phyloP scores from a whole-genome alignment of 2,888 invertebrate genomes.

The Nemotelus nigrinus region DNA sequence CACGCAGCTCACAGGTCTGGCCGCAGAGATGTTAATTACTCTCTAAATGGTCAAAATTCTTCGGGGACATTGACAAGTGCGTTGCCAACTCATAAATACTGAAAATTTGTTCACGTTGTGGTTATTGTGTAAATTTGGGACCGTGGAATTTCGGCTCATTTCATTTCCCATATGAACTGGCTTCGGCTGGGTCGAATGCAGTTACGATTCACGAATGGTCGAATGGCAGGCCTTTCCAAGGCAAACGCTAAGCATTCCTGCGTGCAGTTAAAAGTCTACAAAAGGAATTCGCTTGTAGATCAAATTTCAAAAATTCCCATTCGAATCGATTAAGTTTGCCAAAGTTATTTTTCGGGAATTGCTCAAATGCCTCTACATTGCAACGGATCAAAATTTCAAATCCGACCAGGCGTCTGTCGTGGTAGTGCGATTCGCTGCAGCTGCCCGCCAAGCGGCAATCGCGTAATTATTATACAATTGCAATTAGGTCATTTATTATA shows the following conservation, averaged over 20 bases:
- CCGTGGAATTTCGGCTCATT: constrained; percentile 45
- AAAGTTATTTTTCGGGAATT: constrained; percentile 24
- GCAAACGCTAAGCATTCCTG: constrained; percentile 33
- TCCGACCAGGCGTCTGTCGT: too few species aligned
- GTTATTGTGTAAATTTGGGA: constrained; percentile 46
- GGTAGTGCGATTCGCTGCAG: too few species aligned
- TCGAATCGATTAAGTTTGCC: constrained; percentile 35
- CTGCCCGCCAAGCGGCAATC: too few species aligned
- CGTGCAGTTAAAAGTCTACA: constrained; percentile 30
- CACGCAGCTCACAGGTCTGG: constrained; percentile 20
- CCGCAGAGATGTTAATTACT: constrained; percentile 50
- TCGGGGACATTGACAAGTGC: constrained; percentile 43
- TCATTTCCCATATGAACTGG: constrained; percentile 36
- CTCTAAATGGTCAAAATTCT: constrained; percentile 45
- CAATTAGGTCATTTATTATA: too few species aligned
- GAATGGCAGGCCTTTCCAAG: background rate
- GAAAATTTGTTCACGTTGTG: constrained; percentile 47
- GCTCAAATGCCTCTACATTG: background rate
- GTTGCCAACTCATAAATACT: constrained; percentile 44
- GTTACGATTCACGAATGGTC: background rate
- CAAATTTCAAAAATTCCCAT: constrained; percentile 40
- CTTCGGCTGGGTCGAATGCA: background rate
- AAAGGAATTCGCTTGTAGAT: constrained; percentile 38
- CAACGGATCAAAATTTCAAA: constrained; percentile 7
- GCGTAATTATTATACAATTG: too few species aligned